phyloP scores from a whole-genome alignment of 2,888 invertebrate genomes.

The Dolomedes plantarius region DNA sequence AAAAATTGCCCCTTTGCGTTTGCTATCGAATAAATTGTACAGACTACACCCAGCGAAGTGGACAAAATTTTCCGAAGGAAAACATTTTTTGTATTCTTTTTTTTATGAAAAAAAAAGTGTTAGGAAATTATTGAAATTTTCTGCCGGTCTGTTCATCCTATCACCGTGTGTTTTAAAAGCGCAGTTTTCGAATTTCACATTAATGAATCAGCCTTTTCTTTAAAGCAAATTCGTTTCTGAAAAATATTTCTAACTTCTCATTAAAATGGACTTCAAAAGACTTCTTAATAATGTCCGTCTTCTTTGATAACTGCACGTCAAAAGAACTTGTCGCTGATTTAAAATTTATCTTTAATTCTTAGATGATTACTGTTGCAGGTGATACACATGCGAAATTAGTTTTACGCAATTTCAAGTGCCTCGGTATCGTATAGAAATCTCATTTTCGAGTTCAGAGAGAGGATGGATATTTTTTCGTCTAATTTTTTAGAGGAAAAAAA shows the following conservation, averaged over 20 bases:
- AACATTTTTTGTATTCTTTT: neutral
- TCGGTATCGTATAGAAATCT: neutral
- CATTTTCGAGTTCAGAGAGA: neutral
- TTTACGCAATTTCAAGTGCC: neutral
- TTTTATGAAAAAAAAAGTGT: neutral
- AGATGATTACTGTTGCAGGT: constrained; percentile 1
- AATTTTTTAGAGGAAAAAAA: neutral
- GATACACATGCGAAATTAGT: neutral
- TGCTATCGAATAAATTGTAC: neutral
- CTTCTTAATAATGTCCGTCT: constrained; percentile 36
- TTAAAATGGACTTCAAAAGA: constrained; percentile 37
- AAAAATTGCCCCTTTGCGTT: no score
- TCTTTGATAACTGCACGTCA: constrained; percentile 39
- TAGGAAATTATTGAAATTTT: neutral
- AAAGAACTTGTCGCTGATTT: constrained; percentile 3
- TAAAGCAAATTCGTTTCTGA: neutral
- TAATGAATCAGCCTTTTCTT: neutral
- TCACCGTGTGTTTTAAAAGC: neutral
- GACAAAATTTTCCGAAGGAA: neutral
- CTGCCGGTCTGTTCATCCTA: no score
- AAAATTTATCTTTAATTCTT: constrained; percentile 12
- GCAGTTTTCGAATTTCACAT: neutral
- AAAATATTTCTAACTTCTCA: neutral
- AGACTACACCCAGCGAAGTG: neutral
- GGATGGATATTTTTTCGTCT: neutral